Evolutionary conservation across 1,140 invertebrate species (phyloP), one percentile per base, ranked within the genome.

Genomic region (Drosophila ercepeae): DNA sequence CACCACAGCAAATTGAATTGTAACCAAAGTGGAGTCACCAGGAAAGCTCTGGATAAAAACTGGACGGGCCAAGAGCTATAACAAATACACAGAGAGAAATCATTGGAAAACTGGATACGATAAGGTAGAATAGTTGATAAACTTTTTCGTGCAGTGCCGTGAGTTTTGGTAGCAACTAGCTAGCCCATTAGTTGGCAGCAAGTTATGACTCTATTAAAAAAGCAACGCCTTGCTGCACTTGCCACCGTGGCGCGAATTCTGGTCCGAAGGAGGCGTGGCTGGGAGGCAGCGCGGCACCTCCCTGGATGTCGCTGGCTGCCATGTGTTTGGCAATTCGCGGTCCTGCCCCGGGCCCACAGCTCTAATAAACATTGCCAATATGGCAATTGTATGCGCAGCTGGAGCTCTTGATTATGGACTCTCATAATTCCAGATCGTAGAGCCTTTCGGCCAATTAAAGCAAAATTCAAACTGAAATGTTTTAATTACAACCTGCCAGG

Each of bases 171-270:
- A 60, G 27, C 64, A 51, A 49, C 49, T 63, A 60, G 27, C 64
- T 46, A 49, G 60, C 64, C 79, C 81, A 86, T 86, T 86, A 88
- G 76, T 86, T 86, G 68, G 45, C 69, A 78, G 76, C 81, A 88
- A 86, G 81, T 86, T 86, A 86, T 86, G 81, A 77, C 81, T 86
- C 82, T 86, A 86, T 86, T 86, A 88, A 81, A 86, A 86, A 81
- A 61, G 76, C 67, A 61, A 86, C 76, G 81, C 81, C 81, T 76
- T 46, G 77, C 72, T 86, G 81, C 81, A 86, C 77, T 86, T 81
- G 79, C 75, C 79, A 68, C 63, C 65, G 51, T 63, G 34, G 48
- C 73, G 46, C 39, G 53, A 64, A 21, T 76, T 78, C 14, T 16
- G 16, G 16, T 42, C 39, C 39, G 7, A 8, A 59, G n/a, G 5